Evolutionary conservation across 2,797 vertebrate species (phyloP), one percentile per base, ranked within the genome.

Genomic region (Remorina albescens): DNA sequence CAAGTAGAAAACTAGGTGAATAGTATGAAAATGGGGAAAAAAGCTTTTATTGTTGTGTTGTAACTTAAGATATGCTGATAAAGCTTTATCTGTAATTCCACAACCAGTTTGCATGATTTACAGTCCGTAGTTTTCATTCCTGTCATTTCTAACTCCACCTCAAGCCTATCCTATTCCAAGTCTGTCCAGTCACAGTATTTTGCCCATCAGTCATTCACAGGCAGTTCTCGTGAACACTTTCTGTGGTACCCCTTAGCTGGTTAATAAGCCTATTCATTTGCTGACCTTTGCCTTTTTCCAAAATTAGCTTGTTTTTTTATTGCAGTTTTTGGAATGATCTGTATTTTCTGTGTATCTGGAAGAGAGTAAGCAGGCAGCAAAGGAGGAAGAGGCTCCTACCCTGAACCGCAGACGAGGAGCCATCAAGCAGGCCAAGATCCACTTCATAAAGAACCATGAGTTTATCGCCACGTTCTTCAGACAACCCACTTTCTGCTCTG

Each of bases 401-500:
- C 92, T 99, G 63, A 98, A 96, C 91, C 96, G 97, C 34, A 92
- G 96, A 42, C 95, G 98, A 81, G 98, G 98, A 44, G 98, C 98
- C 78, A 98, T 99, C 91, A 99, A 99, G 76, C 98, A 99, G 88
- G 97, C 98, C 76, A 99, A 99, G 92, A 96, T 99, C 90, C 98
- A 99, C 95, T 96, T 96, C 92, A 98, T 99, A 85, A 99, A 99
- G 94, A 97, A 98, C 85, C 98, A 99, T 3, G 98, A 99, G 86
- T 99, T 99, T 82, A 98, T 95, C 1, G 97, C 98, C 85, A 99
- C 97, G 23, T 99, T 99, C 94, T 99, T 99, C 86, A 91, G 96
- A 77, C 98, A 99, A 83, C 97, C 97, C 62, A 99, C 98, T 0
- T 99, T 99, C 93, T 99, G 98, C 85, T 99, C 98, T 2, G 98